These are phyloP conservation scores for Wiebesia pumilae DNA, from an alignment of 1,140 invertebrate species.

Conservation along the genomic window DNA sequence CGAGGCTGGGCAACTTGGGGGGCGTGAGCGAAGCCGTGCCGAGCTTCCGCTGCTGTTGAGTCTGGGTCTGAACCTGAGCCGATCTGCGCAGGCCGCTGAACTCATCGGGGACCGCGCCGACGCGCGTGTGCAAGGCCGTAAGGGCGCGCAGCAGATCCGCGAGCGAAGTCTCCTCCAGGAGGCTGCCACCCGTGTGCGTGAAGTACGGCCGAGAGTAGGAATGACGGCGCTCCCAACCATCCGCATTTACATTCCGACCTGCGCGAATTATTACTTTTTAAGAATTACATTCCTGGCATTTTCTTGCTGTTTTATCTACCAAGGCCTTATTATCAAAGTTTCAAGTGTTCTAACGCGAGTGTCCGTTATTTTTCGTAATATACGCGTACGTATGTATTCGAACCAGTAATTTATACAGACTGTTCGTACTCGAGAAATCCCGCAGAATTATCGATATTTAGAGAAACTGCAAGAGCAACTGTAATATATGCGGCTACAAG, in stretches of 20 bases:
- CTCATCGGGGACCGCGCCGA: constrained; percentile 65
- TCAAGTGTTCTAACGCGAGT: too few relatives aligned
- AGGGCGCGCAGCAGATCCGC: constrained; percentile 84
- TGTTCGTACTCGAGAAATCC: too few relatives aligned
- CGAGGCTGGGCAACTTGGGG: constrained; percentile 71
- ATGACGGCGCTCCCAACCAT: constrained; percentile 38
- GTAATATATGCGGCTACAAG: too few relatives aligned
- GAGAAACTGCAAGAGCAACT: too few relatives aligned
- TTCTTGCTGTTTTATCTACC: too few relatives aligned
- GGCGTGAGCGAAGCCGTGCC: constrained; percentile 75
- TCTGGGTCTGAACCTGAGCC: not conserved
- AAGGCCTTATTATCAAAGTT: too few relatives aligned
- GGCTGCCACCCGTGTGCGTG: constrained; percentile 69
- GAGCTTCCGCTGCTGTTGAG: constrained; percentile 73
- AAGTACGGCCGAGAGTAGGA: constrained; percentile 59
- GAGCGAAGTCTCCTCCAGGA: constrained; percentile 85
- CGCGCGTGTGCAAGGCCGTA: constrained; percentile 77
- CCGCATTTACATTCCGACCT: not conserved
- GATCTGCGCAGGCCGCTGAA: constrained; percentile 30
- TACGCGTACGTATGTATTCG: too few relatives aligned
- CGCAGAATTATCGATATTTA: too few relatives aligned
- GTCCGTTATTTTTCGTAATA: too few relatives aligned
- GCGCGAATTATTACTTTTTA: not conserved
- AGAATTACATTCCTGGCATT: too few relatives aligned
- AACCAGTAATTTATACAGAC: too few relatives aligned